Base-by-base conservation (phyloP, 64 coral and sea anemone genomes). In the Montipora foliosa region DNA sequence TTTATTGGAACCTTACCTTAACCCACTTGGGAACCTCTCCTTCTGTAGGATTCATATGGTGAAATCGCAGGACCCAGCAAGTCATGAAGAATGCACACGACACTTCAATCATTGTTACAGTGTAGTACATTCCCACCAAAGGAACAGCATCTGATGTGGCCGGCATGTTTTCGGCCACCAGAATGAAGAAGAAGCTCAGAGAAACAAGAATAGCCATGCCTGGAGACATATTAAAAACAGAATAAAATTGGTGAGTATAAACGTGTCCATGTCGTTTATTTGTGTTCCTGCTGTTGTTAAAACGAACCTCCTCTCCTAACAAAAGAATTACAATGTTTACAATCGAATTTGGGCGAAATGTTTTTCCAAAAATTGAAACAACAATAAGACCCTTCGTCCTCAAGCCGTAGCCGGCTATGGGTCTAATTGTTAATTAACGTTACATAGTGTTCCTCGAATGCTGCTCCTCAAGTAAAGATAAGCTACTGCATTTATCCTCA, bases 141-240 rank as follows among this genome's bases (percentile, higher is more conserved):
- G 95, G 95, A 0, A 96, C 91, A 6, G 87, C 91, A 73, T 96
- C 95, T 6, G 95, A 89, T 50, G 95, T 96, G 7, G 87, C 91
- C 20, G 95, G 95, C 95, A 96, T 96, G 67, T 93, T 93, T 17
- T 96, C 95, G 12, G 95, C 95, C 49, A 96, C 95, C 29, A 96
- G 80, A 13, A 96, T 87, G n/a, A 96, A 96, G 37, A 96, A 96
- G 80, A 96, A 96, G 47, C 95, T 96, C 49, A 96, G 69, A 4
- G 87, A 87, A 9, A 96, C 91, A 19, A 96, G 87, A 46, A 96
- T 96, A 5, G 95, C 95, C 95, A 96, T 96, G 4, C 91, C 95
- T 96, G 8, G 60, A 25, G 74, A 82, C 48, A 44, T 29, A 29
- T 82, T 5, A 37, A 37, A 37, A 16, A 53, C 53, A 57, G 53